Conservation (phyloP, 1,140 invertebrate genomes). For the Idris sp. region DNA sequence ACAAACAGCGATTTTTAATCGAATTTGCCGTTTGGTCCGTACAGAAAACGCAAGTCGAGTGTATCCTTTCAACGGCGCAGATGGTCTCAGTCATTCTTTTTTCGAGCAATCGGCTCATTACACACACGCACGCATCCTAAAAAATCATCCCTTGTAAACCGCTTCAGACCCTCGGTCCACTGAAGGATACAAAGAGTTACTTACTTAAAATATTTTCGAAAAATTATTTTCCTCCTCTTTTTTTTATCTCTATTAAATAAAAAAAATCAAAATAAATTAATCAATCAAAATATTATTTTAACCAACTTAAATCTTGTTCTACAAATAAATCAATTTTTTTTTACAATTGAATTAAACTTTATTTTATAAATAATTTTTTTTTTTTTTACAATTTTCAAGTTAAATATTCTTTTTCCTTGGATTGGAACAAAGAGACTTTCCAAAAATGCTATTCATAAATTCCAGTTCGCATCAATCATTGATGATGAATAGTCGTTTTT, state of each 20-base stretch:
- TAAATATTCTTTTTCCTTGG: too few relatives aligned
- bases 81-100: conserved; percentile 58
- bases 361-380: too few relatives aligned
- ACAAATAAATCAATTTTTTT: too few relatives aligned
- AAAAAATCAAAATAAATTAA: too few relatives aligned
- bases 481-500: conserved; percentile 34
- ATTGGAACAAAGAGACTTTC: too few relatives aligned
- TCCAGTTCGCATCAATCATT: conserved; percentile 20
- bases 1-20: conserved; percentile 43
- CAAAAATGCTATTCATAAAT: conserved; percentile 1
- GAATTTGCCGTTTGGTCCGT: conserved; percentile 55
- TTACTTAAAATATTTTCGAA: conserved; percentile 6
- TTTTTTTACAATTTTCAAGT: too few relatives aligned
- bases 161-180: conserved; percentile 39
- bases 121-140: conserved; percentile 47
- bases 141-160: conserved; percentile 50
- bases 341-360: too few relatives aligned
- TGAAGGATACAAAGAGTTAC: conserved; percentile 19
- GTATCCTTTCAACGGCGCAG: conserved; percentile 59
- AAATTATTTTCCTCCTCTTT: too few relatives aligned
- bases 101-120: conserved; percentile 49
- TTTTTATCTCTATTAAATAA: too few relatives aligned
- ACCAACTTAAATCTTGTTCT: too few relatives aligned
- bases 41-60: conserved; percentile 37
- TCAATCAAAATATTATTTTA: too few relatives aligned